These are phyloP conservation scores for Cryptocheilus praepositus DNA, from an alignment of 2,888 invertebrate species.

Conservation along the genomic window DNA sequence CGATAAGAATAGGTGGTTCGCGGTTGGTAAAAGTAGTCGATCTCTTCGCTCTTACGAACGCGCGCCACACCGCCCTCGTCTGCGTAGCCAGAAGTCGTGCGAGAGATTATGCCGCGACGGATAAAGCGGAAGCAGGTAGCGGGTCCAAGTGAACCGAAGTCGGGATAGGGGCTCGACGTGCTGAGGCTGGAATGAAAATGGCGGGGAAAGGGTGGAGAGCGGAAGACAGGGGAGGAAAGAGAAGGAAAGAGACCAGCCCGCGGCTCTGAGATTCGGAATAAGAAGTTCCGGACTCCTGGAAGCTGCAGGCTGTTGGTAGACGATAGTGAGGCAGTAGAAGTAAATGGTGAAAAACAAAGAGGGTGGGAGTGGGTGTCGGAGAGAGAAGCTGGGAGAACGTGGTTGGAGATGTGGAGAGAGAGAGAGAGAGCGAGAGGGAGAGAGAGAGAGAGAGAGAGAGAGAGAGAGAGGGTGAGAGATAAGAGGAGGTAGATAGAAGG, in stretches of 20 bases:
- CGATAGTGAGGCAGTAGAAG: constrained; percentile 44
- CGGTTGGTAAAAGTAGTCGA: constrained; percentile 27
- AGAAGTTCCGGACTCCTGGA: constrained; percentile 57
- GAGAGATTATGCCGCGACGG: constrained; percentile 51
- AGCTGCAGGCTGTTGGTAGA: constrained; percentile 64
- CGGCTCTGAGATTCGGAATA: constrained; percentile 58
- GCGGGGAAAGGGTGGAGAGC: neutral
- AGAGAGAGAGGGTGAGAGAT: neutral
- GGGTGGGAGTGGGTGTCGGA: constrained; percentile 1
- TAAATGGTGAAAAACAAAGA: neutral
- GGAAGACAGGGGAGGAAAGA: neutral
- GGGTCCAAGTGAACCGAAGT: constrained; percentile 5
- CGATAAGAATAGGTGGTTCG: constrained; percentile 35
- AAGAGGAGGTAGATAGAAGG: constrained; percentile 24
- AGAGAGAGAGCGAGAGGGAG: too few relatives aligned
- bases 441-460: constrained; percentile 17
- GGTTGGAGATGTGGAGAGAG: neutral
- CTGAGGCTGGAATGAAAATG: constrained; percentile 15
- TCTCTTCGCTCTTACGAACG: constrained; percentile 19
- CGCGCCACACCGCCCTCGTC: constrained; percentile 33
- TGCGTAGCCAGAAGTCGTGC: constrained; percentile 41
- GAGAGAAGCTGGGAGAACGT: too few relatives aligned
- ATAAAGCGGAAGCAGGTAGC: constrained; percentile 44
- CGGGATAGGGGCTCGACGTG: neutral
- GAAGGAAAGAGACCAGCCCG: constrained; percentile 34